Conservation (phyloP, 2,113 vertebrate species). For the Grallaria varia region DNA sequence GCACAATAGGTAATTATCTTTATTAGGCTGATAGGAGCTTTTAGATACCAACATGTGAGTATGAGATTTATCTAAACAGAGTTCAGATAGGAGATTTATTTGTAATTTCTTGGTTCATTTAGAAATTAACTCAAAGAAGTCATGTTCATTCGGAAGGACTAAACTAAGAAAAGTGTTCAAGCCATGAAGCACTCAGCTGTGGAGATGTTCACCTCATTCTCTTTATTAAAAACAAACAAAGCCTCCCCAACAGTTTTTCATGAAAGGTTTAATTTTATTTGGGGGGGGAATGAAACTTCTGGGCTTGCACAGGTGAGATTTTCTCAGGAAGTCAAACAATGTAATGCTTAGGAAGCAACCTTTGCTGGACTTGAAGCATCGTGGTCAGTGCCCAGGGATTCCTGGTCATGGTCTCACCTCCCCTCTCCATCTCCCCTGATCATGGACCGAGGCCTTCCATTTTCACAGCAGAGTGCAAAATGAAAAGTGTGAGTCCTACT, state of each 20-base stretch:
- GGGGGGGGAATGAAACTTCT: not conserved
- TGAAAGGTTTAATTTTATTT: not conserved
- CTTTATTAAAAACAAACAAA: not conserved
- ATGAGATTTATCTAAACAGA: not conserved
- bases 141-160: not conserved
- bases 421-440: not conserved
- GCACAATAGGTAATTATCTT: not conserved
- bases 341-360: not conserved
- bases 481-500: not conserved
- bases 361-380: not conserved
- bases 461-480: not conserved
- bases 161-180: not conserved
- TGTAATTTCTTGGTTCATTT: slow-evolving; percentile 11
- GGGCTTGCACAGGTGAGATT: not conserved
- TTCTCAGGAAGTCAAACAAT: not conserved
- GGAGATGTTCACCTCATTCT: not conserved
- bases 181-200: not conserved
- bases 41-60: not conserved
- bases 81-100: not conserved
- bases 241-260: not conserved
- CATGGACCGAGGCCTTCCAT: not conserved
- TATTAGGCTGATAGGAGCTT: not conserved
- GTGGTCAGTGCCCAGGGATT: rapidly evolving
- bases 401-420: not conserved
- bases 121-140: slow-evolving; percentile 6